phyloP scores from a whole-genome alignment of 2,797 vertebrate species.

The Melopsittacus undulatus region DNA sequence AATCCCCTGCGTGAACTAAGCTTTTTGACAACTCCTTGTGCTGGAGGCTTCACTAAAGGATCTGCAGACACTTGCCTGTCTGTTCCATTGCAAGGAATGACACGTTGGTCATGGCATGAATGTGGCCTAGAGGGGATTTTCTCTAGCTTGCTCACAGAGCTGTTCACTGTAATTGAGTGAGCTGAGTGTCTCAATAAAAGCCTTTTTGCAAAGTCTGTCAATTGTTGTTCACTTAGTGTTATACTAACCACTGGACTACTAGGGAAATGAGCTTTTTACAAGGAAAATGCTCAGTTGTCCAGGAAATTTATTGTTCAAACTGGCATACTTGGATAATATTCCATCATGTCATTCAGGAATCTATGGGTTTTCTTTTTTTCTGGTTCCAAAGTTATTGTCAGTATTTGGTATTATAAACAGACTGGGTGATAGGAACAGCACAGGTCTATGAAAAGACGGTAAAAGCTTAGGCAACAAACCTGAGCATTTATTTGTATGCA shows the following conservation, averaged over 20 bases:
- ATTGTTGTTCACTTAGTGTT: background rate
- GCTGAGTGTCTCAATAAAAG: background rate
- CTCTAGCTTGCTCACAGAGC: background rate
- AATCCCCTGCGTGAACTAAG: background rate
- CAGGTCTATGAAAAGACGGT: background rate
- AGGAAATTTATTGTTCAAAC: background rate
- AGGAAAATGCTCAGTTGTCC: background rate
- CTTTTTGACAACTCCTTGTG: background rate
- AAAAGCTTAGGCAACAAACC: conserved; percentile 33
- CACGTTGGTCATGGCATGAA: rapidly evolving
- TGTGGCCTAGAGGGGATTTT: background rate
- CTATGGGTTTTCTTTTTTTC: background rate
- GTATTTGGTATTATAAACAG: background rate
- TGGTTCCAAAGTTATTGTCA: background rate
- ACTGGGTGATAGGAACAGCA: background rate
- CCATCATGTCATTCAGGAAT: background rate
- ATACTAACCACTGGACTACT: background rate
- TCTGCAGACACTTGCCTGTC: background rate
- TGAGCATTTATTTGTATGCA: background rate
- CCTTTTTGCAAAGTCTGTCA: background rate
- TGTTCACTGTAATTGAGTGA: background rate
- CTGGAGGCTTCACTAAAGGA: background rate
- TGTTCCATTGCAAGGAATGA: background rate
- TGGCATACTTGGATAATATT: background rate
- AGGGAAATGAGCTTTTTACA: background rate